Base-by-base conservation (phyloP, 2,888 invertebrate genomes). In the Ochlodes sylvanus region DNA sequence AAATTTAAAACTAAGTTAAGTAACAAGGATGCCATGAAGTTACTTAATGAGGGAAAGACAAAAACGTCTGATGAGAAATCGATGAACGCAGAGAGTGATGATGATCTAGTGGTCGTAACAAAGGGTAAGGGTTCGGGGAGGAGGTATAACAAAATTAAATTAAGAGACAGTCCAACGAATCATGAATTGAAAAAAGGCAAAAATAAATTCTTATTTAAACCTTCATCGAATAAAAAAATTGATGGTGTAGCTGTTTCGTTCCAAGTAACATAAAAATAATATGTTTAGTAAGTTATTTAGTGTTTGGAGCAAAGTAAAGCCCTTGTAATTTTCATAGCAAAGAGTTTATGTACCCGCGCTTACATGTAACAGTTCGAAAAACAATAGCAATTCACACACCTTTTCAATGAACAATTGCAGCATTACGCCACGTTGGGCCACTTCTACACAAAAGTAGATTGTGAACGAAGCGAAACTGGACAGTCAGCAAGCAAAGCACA, bases 181-280 rank as follows among this genome's bases (percentile, higher is more conserved):
- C 80, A 79, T 0, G 42, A 75, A 2, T 65, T 83, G 34, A 70
- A 70, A 0, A 67, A 77, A 54, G 86, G 85, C 1, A 81, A 76
- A 42, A 89, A 87, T 66, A 79, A 87, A 67, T 64, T 90, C 2
- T 68, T 90, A 17, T 89, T 90, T 66, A 82, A 75, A 52, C 82
- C 89, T 4, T 79, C 85, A 0, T 54, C 60, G 2, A 75, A 86
- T 58, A 86, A 81, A 70, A 84, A 75, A 69, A 88, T 90, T 19
- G 83, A 81, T 64, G 88, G 89, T 73, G 72, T 90, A 27, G 84
- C 90, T 12, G 76, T 90, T 12, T 84, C 88, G 4, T 90, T 90
- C 71, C 79, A 85, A 72, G 76, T 90, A 66, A 73, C 70, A 38
- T 79, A 57, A n/a, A 50, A 2, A 38, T 9, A 10, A 38, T 2